Evolutionary conservation across 2,888 invertebrate genomes (phyloP).

Genomic region (Ormyrus labotus): DNA sequence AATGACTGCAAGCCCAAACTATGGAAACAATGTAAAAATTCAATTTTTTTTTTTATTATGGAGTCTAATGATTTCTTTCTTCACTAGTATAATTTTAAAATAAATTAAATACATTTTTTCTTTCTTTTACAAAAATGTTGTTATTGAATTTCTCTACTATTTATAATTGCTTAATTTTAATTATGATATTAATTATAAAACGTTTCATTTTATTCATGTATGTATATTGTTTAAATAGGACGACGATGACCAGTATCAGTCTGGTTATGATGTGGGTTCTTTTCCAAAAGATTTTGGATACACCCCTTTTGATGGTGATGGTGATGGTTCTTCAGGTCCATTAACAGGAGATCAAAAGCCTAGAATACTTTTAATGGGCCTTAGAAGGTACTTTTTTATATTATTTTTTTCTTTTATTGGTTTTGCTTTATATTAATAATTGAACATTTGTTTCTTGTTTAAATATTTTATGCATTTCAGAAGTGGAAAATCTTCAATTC

Average conservation of each 20-base stretch:
- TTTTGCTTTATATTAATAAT: no score
- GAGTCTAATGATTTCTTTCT: no score
- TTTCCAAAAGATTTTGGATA: constrained; percentile 97
- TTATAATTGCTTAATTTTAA: neutral
- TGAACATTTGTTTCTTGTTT: no score
- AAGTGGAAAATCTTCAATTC: constrained; percentile 99
- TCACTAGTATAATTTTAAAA: no score
- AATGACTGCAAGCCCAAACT: no score
- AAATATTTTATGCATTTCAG: constrained; percentile 76
- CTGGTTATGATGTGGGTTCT: constrained; percentile 79
- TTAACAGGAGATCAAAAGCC: constrained; percentile 88
- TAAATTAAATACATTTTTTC: neutral
- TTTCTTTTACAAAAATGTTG: neutral
- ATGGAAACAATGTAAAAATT: no score
- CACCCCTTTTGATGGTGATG: constrained; percentile 90
- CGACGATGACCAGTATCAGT: constrained; percentile 76
- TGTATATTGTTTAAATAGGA: constrained; percentile 63
- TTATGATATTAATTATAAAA: neutral
- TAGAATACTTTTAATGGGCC: constrained; percentile 94
- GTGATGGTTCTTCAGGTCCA: constrained; percentile 79
- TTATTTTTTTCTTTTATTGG: no score
- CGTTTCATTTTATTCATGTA: no score
- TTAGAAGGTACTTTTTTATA: constrained; percentile 82
- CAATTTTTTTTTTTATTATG: no score
- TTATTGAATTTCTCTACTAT: neutral